These are phyloP conservation scores for Cercopithecus neglectus DNA, from an alignment of 2,797 vertebrate genomes.

Conservation along the genomic window DNA sequence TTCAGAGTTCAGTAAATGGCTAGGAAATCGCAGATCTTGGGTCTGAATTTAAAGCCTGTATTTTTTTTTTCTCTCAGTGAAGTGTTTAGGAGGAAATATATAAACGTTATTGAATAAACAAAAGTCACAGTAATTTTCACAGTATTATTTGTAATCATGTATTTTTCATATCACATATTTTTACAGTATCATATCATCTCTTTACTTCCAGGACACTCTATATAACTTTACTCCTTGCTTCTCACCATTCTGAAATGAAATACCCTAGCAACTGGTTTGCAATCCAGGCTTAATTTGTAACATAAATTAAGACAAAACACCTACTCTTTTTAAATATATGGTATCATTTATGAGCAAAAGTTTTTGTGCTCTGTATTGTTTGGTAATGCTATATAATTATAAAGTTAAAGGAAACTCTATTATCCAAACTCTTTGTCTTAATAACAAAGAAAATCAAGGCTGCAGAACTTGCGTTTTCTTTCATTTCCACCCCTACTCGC, in stretches of 20 bases:
- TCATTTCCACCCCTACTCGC: background rate
- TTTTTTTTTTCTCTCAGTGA: slow-evolving; percentile 17
- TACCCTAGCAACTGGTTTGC: background rate
- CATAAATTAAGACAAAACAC: background rate
- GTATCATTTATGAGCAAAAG: background rate
- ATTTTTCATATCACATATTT: background rate
- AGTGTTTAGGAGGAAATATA: background rate
- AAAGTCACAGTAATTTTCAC: background rate
- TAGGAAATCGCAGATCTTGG: background rate
- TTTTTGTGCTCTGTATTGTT: background rate
- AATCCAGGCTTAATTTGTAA: background rate
- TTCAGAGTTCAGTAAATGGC: background rate
- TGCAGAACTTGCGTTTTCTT: background rate
- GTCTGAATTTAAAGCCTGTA: background rate
- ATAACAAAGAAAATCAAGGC: background rate
- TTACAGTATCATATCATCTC: background rate
- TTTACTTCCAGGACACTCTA: background rate
- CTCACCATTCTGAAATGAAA: background rate
- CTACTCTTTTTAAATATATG: background rate
- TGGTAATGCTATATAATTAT: slow-evolving; percentile 24
- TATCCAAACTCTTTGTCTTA: background rate
- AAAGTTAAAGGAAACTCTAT: slow-evolving; percentile 22
- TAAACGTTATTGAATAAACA: background rate
- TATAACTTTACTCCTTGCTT: slow-evolving; percentile 37
- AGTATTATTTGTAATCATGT: background rate